Conservation (phyloP, 2,797 vertebrate species). For the Sternarchorhynchus goeldii region DNA sequence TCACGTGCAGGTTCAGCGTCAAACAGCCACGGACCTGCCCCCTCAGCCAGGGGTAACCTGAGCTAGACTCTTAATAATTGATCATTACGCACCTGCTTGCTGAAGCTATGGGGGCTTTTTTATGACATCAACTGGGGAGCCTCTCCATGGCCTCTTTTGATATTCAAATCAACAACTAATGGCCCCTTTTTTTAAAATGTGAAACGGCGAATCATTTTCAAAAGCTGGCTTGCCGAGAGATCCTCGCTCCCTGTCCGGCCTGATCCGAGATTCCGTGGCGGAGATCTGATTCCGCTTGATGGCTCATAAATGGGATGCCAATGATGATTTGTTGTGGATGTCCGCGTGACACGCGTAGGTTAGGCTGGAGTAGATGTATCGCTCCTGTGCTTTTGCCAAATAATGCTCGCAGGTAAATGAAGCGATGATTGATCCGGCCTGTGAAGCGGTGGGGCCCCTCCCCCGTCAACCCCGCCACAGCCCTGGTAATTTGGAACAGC, state of each 20-base stretch:
- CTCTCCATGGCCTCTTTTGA: conserved; percentile 89
- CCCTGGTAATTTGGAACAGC: conserved; percentile 80
- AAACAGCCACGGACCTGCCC: conserved; percentile 83
- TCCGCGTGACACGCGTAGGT: conserved; percentile 80
- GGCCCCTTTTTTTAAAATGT: conserved; percentile 81
- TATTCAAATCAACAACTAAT: conserved; percentile 98
- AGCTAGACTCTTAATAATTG: conserved; percentile 98
- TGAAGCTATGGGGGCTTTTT: conserved; percentile 82
- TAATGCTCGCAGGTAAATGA: conserved; percentile 90
- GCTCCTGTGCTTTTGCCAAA: conserved; percentile 77
- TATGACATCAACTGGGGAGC: conserved; percentile 80
- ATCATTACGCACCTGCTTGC: conserved; percentile 98
- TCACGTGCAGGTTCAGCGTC: conserved; percentile 86
- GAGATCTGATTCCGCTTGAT: conserved; percentile 92
- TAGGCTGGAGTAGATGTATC: conserved; percentile 75
- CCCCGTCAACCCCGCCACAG: conserved; percentile 53
- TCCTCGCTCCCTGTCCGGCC: conserved; percentile 84
- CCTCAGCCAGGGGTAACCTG: conserved; percentile 92
- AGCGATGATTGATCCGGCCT: conserved; percentile 83
- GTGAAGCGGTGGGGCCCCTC: conserved; percentile 75
- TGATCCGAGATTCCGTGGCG: conserved; percentile 83
- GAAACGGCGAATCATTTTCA: conserved; percentile 81
- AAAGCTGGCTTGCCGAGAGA: conserved; percentile 85
- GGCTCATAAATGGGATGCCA: conserved; percentile 94
- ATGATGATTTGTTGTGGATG: conserved; percentile 94